Conservation (phyloP, 2,797 vertebrate genomes). For the Paratrypauchen microcephalus region DNA sequence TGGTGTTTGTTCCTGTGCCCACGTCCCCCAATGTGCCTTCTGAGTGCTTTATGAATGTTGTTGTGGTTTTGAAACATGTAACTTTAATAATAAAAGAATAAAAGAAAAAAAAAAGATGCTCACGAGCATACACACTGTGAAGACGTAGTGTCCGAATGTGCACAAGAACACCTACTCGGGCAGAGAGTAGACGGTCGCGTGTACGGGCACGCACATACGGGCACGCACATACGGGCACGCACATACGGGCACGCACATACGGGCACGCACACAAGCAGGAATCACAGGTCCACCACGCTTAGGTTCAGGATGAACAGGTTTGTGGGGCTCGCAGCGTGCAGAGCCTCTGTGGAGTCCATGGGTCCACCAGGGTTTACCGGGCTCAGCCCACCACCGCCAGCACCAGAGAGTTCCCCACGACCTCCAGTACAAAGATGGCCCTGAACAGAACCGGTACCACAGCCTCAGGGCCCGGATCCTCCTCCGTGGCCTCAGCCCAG, state of each 20-base stretch:
- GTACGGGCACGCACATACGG: too few relatives aligned
- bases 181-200: slow-evolving; percentile 81
- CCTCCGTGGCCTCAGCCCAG: background rate
- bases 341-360: background rate
- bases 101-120: too few relatives aligned
- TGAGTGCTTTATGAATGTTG: too few relatives aligned
- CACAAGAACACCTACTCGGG: slow-evolving; percentile 85
- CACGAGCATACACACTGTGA: slow-evolving; percentile 82
- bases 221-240: too few relatives aligned
- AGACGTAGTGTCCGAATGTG: slow-evolving; percentile 81
- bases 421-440: slow-evolving; percentile 82
- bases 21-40: too few relatives aligned
- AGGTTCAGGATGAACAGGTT: slow-evolving; percentile 87
- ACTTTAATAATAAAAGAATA: too few relatives aligned
- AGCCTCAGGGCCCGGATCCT: slow-evolving; percentile 55
- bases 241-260: too few relatives aligned
- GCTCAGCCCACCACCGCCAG: slow-evolving; percentile 77
- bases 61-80: too few relatives aligned
- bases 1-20: too few relatives aligned
- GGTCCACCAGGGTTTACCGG: slow-evolving; percentile 25
- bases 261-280: slow-evolving; percentile 81
- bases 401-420: slow-evolving; percentile 82
- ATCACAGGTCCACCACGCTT: slow-evolving; percentile 82
- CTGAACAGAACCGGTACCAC: slow-evolving; percentile 81
- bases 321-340: slow-evolving; percentile 71